These are phyloP conservation scores for Loripinus fragilis DNA, from an alignment of 2,888 invertebrate species.

Conservation along the genomic window DNA sequence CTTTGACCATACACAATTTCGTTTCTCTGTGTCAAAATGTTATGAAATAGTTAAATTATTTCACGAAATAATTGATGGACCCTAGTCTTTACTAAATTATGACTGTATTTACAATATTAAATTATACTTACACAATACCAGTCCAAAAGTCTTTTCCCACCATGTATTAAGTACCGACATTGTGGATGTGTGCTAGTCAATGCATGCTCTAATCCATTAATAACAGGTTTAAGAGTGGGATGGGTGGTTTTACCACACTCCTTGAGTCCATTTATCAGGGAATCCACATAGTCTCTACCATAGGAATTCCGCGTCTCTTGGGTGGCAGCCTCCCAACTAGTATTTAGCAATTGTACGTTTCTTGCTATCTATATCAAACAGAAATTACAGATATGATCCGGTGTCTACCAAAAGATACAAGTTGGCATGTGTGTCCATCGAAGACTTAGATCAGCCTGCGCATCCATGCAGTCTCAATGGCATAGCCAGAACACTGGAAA, in stretches of 20 bases:
- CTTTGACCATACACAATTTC: too few relatives aligned
- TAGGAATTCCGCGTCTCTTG: slow-evolving; percentile 38
- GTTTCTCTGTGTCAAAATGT: too few relatives aligned
- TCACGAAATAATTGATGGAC: too few relatives aligned
- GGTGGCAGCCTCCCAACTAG: slow-evolving; percentile 31
- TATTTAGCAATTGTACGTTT: slow-evolving; percentile 28
- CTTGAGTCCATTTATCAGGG: slow-evolving; percentile 6
- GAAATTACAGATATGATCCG: too few relatives aligned
- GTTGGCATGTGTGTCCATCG: too few relatives aligned
- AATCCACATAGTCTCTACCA: slow-evolving; percentile 41
- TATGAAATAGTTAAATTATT: too few relatives aligned
- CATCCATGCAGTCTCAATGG: too few relatives aligned
- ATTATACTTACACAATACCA: slow-evolving; percentile 15
- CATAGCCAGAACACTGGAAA: too few relatives aligned
- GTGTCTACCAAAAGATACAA: too few relatives aligned
- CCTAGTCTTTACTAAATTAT: too few relatives aligned
- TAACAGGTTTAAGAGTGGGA: not conserved
- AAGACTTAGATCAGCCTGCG: too few relatives aligned
- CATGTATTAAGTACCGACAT: not conserved
- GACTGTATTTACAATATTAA: too few relatives aligned
- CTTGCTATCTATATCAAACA: slow-evolving; percentile 56
- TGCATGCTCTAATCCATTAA: slow-evolving; percentile 1
- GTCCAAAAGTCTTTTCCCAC: slow-evolving; percentile 5
- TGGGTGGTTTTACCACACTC: not conserved
- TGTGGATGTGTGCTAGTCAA: not conserved